These are phyloP conservation scores for Oryzias sinensis DNA, from an alignment of 2,797 vertebrate genomes.

Conservation along the genomic window DNA sequence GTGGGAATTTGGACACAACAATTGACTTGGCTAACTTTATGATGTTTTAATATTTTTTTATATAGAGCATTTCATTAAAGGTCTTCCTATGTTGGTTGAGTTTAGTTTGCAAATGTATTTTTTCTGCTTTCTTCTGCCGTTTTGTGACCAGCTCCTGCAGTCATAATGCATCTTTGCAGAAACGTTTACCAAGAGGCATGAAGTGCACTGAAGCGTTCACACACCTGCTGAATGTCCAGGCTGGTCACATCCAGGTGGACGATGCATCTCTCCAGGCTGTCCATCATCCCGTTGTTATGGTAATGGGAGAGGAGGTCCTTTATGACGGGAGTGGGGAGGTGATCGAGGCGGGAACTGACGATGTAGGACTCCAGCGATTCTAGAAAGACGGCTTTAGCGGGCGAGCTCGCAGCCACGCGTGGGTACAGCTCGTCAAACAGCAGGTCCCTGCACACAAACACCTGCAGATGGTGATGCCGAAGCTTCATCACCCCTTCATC, in stretches of 20 bases:
- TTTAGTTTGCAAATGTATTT: too few relatives aligned
- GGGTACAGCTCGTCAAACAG: conserved; percentile 91
- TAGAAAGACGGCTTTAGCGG: conserved; percentile 91
- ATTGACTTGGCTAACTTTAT: too few relatives aligned
- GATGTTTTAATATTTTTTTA: too few relatives aligned
- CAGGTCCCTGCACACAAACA: conserved; percentile 66
- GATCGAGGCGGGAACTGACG: conserved; percentile 87
- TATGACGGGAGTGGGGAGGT: conserved; percentile 91
- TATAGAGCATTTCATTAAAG: too few relatives aligned
- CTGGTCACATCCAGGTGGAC: conserved; percentile 97
- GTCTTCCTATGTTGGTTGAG: too few relatives aligned
- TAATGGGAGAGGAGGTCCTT: conserved; percentile 93
- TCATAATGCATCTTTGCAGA: too few relatives aligned
- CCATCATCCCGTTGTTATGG: conserved; percentile 90
- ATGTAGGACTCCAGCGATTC: conserved; percentile 93
- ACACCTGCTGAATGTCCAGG: conserved; percentile 94
- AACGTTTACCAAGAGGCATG: too few relatives aligned
- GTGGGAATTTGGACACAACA: too few relatives aligned
- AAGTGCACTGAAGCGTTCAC: conserved; percentile 8
- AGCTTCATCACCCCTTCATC: background rate
- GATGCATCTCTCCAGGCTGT: conserved; percentile 92
- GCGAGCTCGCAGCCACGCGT: conserved; percentile 88
- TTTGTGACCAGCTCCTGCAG: too few relatives aligned
- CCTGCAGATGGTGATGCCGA: background rate
- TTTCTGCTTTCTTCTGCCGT: too few relatives aligned